These are phyloP conservation scores for Lacanobia oleracea DNA, from an alignment of 2,888 invertebrate genomes.

Conservation along the genomic window DNA sequence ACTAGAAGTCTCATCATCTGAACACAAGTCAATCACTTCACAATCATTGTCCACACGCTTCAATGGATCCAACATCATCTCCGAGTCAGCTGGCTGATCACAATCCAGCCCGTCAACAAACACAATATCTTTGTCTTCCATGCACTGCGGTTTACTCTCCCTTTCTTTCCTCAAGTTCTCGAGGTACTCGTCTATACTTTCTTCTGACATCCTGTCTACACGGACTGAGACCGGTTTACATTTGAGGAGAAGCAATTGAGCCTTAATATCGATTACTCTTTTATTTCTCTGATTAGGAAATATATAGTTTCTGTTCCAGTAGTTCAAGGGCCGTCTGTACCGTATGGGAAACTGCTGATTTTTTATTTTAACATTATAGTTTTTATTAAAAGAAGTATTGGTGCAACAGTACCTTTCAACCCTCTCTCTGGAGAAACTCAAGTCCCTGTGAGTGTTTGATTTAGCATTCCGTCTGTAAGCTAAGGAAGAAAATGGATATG, in stretches of 20 bases:
- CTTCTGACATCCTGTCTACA: conserved; percentile 82
- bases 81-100: conserved; percentile 75
- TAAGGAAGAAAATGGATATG: conserved; percentile 88
- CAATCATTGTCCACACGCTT: conserved; percentile 81
- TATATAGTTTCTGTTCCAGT: conserved; percentile 84
- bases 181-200: conserved; percentile 84
- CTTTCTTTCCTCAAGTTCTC: conserved; percentile 79
- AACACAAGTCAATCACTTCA: conserved; percentile 93
- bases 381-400: conserved; percentile 76
- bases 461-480: conserved; percentile 85
- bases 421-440: conserved; percentile 81
- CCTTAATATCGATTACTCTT: conserved; percentile 82
- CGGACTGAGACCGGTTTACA: conserved; percentile 88
- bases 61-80: conserved; percentile 78
- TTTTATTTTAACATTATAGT: conserved; percentile 81
- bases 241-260: conserved; percentile 87
- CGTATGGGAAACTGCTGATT: conserved; percentile 83
- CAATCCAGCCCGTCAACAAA: conserved; percentile 84
- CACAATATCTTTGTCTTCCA: conserved; percentile 84
- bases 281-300: conserved; percentile 86
- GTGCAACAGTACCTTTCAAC: conserved; percentile 86
- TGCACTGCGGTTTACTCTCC: conserved; percentile 67
- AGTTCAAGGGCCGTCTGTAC: conserved; percentile 86
- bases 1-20: conserved; percentile 91
- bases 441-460: conserved; percentile 78